Evolutionary conservation across 2,797 vertebrate genomes (phyloP), one percentile per base, ranked within the genome.

Genomic region (Pseudochirops corinnae): DNA sequence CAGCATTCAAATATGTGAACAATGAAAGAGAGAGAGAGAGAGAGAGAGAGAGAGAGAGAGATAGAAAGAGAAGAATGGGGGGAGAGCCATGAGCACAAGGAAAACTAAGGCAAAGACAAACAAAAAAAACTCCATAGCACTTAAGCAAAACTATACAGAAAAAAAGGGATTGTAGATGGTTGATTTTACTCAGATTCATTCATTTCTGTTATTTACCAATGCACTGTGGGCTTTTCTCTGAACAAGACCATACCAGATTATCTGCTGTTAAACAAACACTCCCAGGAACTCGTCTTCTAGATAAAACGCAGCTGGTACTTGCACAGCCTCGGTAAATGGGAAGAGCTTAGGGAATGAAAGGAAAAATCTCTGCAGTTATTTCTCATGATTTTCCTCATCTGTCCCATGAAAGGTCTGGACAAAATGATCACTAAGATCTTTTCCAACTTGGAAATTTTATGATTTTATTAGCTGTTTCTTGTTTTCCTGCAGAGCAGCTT

Each of bases 301-400:
- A 87, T 74, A 74, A 74, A 91, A 56, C 26, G 31, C 46, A 31
- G 55, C 29, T 33, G 1, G 82, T 53, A 39, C 50, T 55, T 91
- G 92, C 93, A 91, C 16, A 24, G 14, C 67, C 39, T n/a, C 52
- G 26, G 91, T n/a, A 55, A 55, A 29, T 39, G 12, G 13, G 33
- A 29, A 33, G n/a, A 24, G 52, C 58, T 4, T 58, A 55, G 50
- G 6, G 46, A 31, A 91, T 39, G 46, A 31, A 58, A 95, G 39
- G 60, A 92, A 13, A 53, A 50, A 21, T 93, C n/a, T 93, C 24
- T 67, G 24, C 53, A 95, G 55, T 18, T 10, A 4, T 67, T 94
- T 95, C 95, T 58, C 52, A 74, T 46, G 53, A 18, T 94, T 92
- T 13, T 56, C 46, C 29, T 91, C 26, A 91, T 87, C 39, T 94